Percentiles rank a stretch among this genome's conserved stretches.
phyloP scores from a whole-genome alignment of 1,140 invertebrate genomes.

The Tetragnatha versicolor region DNA sequence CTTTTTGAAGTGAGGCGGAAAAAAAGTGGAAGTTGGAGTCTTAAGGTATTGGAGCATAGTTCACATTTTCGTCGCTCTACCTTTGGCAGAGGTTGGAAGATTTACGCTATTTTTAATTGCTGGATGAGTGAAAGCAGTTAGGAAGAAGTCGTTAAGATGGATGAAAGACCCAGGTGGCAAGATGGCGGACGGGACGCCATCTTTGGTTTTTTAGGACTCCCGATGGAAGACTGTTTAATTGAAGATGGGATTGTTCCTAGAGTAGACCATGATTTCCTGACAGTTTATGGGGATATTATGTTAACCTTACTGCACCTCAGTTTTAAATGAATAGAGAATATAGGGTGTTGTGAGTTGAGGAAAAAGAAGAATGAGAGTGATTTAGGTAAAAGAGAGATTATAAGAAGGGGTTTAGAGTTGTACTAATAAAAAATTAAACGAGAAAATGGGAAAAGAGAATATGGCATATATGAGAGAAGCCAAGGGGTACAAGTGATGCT shows the following conservation, averaged over 20 bases:
- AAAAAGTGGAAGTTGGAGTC: background rate
- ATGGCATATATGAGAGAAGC: no score
- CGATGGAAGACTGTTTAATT: no score
- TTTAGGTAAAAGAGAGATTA: no score
- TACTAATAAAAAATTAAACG: no score
- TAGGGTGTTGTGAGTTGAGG: no score
- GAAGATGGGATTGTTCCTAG: background rate
- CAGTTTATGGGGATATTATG: no score
- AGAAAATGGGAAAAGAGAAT: no score
- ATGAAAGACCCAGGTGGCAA: background rate
- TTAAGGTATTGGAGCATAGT: slow-evolving; percentile 30
- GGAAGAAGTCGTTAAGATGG: slow-evolving; percentile 49
- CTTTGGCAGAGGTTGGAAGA: slow-evolving; percentile 40
- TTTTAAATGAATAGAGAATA: no score
- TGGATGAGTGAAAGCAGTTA: slow-evolving; percentile 46
- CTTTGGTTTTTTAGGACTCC: slow-evolving; percentile 22
- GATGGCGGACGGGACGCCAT: background rate
- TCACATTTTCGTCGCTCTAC: slow-evolving; percentile 43
- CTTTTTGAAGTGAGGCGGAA: background rate
- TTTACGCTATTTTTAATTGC: slow-evolving; percentile 51
- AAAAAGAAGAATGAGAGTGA: no score
- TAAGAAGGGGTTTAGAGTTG: no score
- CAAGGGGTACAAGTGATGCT: no score
- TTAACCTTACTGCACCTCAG: no score
- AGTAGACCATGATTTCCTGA: background rate